phyloP scores from a whole-genome alignment of 2,888 invertebrate genomes.

The Panzeria rudis region DNA sequence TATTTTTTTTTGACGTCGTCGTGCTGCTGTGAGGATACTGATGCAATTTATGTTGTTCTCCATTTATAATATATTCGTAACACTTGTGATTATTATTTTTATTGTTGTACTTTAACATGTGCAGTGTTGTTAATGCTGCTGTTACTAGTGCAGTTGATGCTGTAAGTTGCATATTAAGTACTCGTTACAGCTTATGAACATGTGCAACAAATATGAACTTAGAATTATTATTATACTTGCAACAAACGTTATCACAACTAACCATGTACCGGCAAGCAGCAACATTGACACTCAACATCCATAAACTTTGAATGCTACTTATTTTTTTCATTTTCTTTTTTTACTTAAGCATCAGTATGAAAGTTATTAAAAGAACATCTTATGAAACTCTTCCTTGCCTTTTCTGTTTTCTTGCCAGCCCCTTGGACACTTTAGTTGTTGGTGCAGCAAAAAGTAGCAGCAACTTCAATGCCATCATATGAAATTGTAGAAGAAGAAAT shows the following conservation, averaged over 20 bases:
- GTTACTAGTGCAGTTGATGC: constrained; percentile 28
- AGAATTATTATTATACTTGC: constrained; percentile 62
- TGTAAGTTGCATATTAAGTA: constrained; percentile 63
- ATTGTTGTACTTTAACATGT: constrained; percentile 24
- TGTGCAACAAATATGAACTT: constrained; percentile 62
- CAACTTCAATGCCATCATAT: constrained; percentile 50
- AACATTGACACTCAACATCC: constrained; percentile 1
- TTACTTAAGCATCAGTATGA: constrained; percentile 22
- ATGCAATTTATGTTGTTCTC: constrained; percentile 41
- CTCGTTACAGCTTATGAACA: constrained; percentile 52
- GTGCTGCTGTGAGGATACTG: constrained; percentile 1
- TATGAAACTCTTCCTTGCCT: not conserved
- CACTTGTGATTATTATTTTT: constrained; percentile 39
- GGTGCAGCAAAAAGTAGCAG: constrained; percentile 1
- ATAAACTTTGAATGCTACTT: constrained; percentile 14
- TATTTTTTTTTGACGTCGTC: not conserved
- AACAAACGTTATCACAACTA: constrained; percentile 29
- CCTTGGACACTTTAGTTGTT: constrained; percentile 14
- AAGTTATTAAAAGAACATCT: constrained; percentile 58
- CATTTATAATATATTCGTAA: constrained; percentile 26
- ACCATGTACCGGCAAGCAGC: not conserved
- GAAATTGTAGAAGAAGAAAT: constrained; percentile 27
- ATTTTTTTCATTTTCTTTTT: not conserved
- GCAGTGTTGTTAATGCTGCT: constrained; percentile 20
- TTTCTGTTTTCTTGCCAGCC: constrained; percentile 19